Evolutionary conservation across 2,113 vertebrate species (phyloP), one percentile per base, ranked within the genome.

Genomic region (Scalopus aquaticus): DNA sequence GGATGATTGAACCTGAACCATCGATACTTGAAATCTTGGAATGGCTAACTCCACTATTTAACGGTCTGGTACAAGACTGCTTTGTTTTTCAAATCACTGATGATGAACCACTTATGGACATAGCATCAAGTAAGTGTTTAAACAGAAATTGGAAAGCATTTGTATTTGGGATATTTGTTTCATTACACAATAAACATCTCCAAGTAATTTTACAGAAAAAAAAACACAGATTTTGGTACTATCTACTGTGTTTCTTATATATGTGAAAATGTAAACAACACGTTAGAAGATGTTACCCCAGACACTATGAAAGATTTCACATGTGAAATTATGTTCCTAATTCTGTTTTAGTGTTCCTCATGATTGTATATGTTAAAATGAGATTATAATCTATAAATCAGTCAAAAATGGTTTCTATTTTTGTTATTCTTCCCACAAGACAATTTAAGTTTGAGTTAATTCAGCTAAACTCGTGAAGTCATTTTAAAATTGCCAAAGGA

Each of bases 371-470:
- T 46, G 76, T 60, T 84, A 84, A 87, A 85, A 64, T 73, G 67
- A 82, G 76, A 77, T 90, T 94, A 88, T 54, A 83, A 83, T 67
- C 72, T 65, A 67, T 93, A 79, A 88, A 90, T 95, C 88, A 90
- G 74, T 94, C 54, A 96, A 84, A 93, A 90, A 64, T 92, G 32
- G 62, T 76, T 92, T 95, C 54, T 93, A 56, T 81, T 90, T 95
- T 90, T 93, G 44, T 87, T 94, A 88, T 94, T 79, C 64, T 74
- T 94, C 91, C 95, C 88, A 70, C 73, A 95, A 88, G 72, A 60
- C 82, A 81, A 39, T 37, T 56, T 92, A 83, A 70, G 35, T 90
- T 93, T 92, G 81, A 95, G 88, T 95, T 93, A 96, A 95, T 92
- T 92, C 15, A 17, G 62, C 58, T 72, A 60, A 95, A 76, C 35